Conservation (phyloP, 2,797 vertebrate species). For the Aplochiton taeniatus region DNA sequence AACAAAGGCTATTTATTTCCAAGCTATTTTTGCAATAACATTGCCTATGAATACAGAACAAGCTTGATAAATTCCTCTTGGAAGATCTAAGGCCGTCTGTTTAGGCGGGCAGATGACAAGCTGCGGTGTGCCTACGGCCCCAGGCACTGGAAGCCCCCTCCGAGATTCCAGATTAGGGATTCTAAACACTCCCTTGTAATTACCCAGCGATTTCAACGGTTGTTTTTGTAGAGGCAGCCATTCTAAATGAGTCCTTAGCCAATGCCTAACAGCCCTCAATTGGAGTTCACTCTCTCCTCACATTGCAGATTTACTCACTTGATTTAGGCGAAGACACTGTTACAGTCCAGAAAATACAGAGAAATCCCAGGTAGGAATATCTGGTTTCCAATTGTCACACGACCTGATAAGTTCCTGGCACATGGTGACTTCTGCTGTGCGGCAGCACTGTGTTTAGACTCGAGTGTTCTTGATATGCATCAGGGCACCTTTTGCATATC, state of each 20-base stretch:
- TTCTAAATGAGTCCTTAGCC: constrained; percentile 64
- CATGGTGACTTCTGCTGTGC: too few species aligned
- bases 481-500: too few species aligned
- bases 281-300: constrained; percentile 46
- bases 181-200: constrained; percentile 60
- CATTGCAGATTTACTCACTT: constrained; percentile 47
- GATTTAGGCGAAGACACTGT: constrained; percentile 7
- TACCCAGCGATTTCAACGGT: constrained; percentile 57
- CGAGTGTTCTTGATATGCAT: too few species aligned
- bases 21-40: too few species aligned
- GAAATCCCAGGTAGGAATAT: too few species aligned
- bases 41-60: too few species aligned
- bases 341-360: too few species aligned
- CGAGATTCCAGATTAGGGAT: constrained; percentile 47
- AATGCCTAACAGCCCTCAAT: constrained; percentile 56
- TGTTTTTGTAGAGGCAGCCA: constrained; percentile 68
- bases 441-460: too few species aligned
- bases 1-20: too few species aligned
- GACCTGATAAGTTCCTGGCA: too few species aligned
- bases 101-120: constrained; percentile 13
- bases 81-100: constrained; percentile 24
- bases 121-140: constrained; percentile 26
- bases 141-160: constrained; percentile 42
- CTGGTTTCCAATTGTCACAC: too few species aligned
- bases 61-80: too few species aligned